Evolutionary conservation across 64 coral and sea anemone species (phyloP).

Genomic region (Stichodactyla mertensii): DNA sequence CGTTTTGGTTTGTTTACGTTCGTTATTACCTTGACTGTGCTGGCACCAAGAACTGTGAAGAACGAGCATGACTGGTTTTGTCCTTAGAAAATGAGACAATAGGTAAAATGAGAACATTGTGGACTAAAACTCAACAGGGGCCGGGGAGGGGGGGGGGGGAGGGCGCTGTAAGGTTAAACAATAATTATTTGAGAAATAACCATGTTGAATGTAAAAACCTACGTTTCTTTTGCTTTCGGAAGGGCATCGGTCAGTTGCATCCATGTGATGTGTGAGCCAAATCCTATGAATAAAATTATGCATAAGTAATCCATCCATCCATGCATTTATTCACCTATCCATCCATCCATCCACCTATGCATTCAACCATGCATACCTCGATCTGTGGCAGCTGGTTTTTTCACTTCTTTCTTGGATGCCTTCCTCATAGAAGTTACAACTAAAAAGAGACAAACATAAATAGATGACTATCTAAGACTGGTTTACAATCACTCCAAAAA

Average conservation of each 20-base stretch:
- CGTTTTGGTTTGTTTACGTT: too few species aligned
- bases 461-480: too few species aligned
- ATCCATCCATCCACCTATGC: too few species aligned
- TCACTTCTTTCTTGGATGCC: slow-evolving; percentile 56
- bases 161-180: too few species aligned
- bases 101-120: neutral
- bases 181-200: too few species aligned
- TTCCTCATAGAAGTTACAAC: slow-evolving; percentile 64
- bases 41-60: slow-evolving; percentile 94
- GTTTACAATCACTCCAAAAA: too few species aligned
- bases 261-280: slow-evolving; percentile 45
- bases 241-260: slow-evolving; percentile 34
- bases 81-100: slow-evolving; percentile 25
- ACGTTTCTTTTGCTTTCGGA: slow-evolving; percentile 31
- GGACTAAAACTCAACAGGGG: neutral
- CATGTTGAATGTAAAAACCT: neutral
- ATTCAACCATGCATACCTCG: neutral
- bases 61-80: slow-evolving; percentile 82
- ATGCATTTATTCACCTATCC: too few species aligned
- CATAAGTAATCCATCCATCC: too few species aligned
- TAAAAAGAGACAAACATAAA: neutral
- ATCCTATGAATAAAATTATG: slow-evolving; percentile 9
- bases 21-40: slow-evolving; percentile 63
- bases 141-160: too few species aligned
- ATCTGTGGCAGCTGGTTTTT: neutral